Base-by-base conservation (phyloP, 2,113 vertebrate species). In the Elachura formosa region DNA sequence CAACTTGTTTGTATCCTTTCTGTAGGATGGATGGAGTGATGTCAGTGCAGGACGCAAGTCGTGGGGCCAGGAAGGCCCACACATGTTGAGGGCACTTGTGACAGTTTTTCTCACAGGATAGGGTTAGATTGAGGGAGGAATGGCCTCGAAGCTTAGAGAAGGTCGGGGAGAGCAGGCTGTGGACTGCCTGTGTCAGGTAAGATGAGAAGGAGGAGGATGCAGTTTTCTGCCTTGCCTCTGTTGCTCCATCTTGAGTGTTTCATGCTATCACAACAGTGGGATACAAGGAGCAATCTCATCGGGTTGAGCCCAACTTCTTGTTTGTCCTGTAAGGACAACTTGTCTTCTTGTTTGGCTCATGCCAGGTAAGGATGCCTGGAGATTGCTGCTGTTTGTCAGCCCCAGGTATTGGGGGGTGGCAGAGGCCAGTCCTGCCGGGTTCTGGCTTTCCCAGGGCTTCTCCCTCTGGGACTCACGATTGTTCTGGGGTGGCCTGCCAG, bases 241-340 rank as follows among this genome's bases (percentile, higher is more conserved):
- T 45, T 51, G 54, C 41, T 95, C 28, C 23, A 0, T 26, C 62
- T 25, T 6, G 8, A 76, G 5, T 8, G 12, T 69, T 40, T 63
- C 36, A 1, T 0, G 0, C 14, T 43, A 1, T 71, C 51, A 64
- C 52, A 29, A 0, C 8, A 3, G 22, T 3, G 54, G 72, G 67
- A 29, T 46, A 5, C 25, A 9, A 45, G 14, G 36, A 64, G 22
- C 15, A 38, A 7, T 36, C 20, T 18, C 26, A 1, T 49, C 52
- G 14, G 18, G 45, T 55, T 82, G 71, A 43, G 8, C 45, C 28
- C 59, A 48, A 2, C 40, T 81, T 29, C 33, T 58, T 31, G 38
- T 48, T 38, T 49, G 18, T 75, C 2, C 29, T 29, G 34, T 33
- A 24, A 18, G 31, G 18, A n/a, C n/a, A n/a, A n/a, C n/a, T n/a